Evolutionary conservation across 64 coral and sea anemone species (phyloP), one percentile per base, ranked within the genome.

Genomic region (Montipora capricornis): DNA sequence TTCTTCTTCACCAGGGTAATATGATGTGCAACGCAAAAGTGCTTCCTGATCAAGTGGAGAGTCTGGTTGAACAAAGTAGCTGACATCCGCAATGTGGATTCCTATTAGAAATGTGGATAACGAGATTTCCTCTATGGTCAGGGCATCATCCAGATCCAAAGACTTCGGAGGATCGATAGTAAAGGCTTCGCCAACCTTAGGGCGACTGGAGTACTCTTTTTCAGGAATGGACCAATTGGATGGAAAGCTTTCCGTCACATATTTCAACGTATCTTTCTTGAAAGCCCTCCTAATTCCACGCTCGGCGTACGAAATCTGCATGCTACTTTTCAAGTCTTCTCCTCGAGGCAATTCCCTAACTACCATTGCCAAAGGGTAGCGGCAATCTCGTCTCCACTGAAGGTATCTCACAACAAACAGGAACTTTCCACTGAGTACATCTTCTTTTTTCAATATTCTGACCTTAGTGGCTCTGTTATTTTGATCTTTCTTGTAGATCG

Each of bases 51-150:
- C 95, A 4, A 97, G 55, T 76, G 78, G 66, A 17, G 74, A 91
- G 29, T 89, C 82, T 55, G 92, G 95, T 52, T 91, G 64, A 13
- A 94, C 92, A 47, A 94, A 91, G 76, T 82, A 97, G 71, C 92
- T 97, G 12, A 97, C 95, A 77, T 97, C 95, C 1, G 95, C 83
- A 87, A 97, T 97, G 55, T 97, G 95, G 19, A 97, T 91, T 11
- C 95, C 95, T 46, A 97, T 82, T 44, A 94, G 60, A 17, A 59
- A 87, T 15, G 19, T 59, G 16, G 76, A 79, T 45, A 80, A 20
- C 4, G 52, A 22, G 8, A 75, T 47, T 17, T 46, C 29, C 20
- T 94, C 71, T 22, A 97, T 58, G 53, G 92, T 93, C 37, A 97
- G 71, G 8, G 95, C 95, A 91, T 97, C 95, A 78, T 97, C 95